Evolutionary conservation across 2,797 vertebrate genomes (phyloP), one percentile per base, ranked within the genome.

Genomic region (Urophycis tenuis): DNA sequence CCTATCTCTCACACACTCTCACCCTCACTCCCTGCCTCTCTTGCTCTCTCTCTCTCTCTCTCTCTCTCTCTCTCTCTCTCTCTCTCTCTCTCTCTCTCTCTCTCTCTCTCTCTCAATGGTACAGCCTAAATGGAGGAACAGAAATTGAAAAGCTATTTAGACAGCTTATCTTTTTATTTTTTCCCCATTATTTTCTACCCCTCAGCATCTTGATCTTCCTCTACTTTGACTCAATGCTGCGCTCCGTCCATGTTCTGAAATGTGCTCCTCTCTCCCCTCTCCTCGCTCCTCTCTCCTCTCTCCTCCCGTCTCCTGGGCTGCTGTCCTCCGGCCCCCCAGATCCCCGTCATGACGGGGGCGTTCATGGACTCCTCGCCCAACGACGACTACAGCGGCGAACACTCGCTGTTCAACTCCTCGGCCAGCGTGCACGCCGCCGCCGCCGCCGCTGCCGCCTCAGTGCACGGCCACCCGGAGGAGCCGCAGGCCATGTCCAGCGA

Each of bases 301-400:
- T 70, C 29, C 30, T 29, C 31, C 36, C 39, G 31, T 22, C 45
- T n/a, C 45, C 45, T 53, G n/a, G n/a, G n/a, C n/a, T n/a, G 17
- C 45, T 39, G 2, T 12, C 7, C 36, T 39, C 36, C 36, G 7
- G 35, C 35, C 70, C 29, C 74, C 70, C 91, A 99, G 97, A 94
- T 99, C 89, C 97, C 97, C 32, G 96, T 99, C 53, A 98, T 99
- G 95, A 96, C 96, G 77, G 97, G 96, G 25, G 97, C 95, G 34
- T 99, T 99, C 89, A 98, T 99, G 97, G 97, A 98, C 92, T 92
- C 97, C 33, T 98, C 97, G 0, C 94, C 96, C 77, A 96, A 95
- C 0, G 97, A 98, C 41, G 96, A 99, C 91, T 97, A 98, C 91
- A 95, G 96, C 49, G 93, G 94, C 0, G 97, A 99, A 29, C 97